These are phyloP conservation scores for Lochmaea capreae DNA, from an alignment of 2,888 invertebrate genomes.

Conservation along the genomic window DNA sequence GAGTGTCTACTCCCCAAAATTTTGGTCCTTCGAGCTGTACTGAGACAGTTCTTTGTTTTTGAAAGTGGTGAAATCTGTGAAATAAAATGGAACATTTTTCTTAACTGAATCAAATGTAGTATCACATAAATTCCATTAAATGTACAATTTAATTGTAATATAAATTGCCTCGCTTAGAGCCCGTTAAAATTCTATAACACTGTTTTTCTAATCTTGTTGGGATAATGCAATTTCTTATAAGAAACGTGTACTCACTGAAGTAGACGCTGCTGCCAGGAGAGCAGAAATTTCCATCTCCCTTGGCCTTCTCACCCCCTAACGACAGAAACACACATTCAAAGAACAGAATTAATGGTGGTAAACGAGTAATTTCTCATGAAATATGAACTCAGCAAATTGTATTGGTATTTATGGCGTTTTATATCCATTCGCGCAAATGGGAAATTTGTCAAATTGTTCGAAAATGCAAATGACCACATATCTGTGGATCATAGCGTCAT, in stretches of 20 bases:
- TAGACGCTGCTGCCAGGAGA: slow-evolving; percentile 17
- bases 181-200: slow-evolving; percentile 11
- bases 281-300: slow-evolving; percentile 15
- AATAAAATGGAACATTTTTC: too few relatives aligned
- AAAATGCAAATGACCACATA: slow-evolving; percentile 30
- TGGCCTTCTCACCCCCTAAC: slow-evolving; percentile 19
- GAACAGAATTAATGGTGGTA: slow-evolving; percentile 50
- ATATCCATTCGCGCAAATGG: slow-evolving; percentile 29
- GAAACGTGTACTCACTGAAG: slow-evolving; percentile 14
- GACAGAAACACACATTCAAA: slow-evolving; percentile 45
- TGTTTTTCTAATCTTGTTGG: slow-evolving; percentile 23
- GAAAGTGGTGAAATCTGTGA: too few relatives aligned
- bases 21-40: too few relatives aligned
- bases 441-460: slow-evolving; percentile 32
- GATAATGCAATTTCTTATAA: slow-evolving; percentile 20
- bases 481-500: slow-evolving; percentile 25
- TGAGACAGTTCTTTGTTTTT: too few relatives aligned
- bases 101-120: too few relatives aligned
- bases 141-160: slow-evolving; percentile 8
- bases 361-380: slow-evolving; percentile 45
- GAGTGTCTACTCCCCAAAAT: too few relatives aligned
- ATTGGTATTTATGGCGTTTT: slow-evolving; percentile 26
- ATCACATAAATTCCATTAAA: slow-evolving; percentile 6
- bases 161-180: slow-evolving; percentile 6
- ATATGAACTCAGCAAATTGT: slow-evolving; percentile 40